phyloP scores from a whole-genome alignment of 2,888 invertebrate species.

The Tipula lateralis region DNA sequence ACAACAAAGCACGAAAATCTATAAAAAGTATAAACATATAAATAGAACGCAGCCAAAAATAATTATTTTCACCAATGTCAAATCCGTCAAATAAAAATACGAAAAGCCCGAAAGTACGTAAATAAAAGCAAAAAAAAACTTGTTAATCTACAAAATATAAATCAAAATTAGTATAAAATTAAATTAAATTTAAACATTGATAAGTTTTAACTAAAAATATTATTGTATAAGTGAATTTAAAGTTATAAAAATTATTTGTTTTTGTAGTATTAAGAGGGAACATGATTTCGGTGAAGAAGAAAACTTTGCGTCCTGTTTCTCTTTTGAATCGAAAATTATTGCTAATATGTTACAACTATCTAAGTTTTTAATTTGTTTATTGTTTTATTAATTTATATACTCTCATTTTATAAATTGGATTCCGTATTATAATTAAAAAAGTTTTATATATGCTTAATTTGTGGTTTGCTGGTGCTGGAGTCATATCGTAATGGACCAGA shows the following conservation, averaged over 20 bases:
- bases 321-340: neutral
- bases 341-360: neutral
- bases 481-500: neutral
- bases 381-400: neutral
- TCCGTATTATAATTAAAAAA: neutral
- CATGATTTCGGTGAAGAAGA: neutral
- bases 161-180: slow-evolving; percentile 11
- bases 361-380: neutral
- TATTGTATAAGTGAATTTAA: neutral
- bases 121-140: neutral
- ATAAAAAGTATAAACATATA: neutral
- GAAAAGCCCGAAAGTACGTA: slow-evolving; percentile 19
- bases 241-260: neutral
- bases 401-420: neutral
- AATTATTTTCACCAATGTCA: slow-evolving; percentile 8
- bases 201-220: neutral
- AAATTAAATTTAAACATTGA: neutral
- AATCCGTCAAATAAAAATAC: slow-evolving; percentile 20
- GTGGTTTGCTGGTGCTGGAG: neutral
- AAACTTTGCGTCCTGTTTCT: slow-evolving; percentile 19
- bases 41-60: neutral
- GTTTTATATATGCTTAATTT: neutral
- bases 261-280: neutral
- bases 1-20: no score
- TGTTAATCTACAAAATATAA: neutral